Conservation (phyloP, 1,140 invertebrate species). For the Macrobrachium nipponense region DNA sequence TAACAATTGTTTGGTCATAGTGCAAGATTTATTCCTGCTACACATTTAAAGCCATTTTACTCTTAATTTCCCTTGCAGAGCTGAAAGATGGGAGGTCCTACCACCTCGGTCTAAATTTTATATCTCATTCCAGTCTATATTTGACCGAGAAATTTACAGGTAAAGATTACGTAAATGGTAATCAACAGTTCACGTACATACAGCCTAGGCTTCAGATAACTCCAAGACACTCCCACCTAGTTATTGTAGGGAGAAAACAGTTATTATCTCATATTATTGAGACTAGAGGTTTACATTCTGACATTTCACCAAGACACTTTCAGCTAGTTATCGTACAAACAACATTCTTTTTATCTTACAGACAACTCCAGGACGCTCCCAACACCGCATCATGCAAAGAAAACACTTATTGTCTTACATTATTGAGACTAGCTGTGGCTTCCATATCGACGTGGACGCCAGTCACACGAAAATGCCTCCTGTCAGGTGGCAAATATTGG, state of each 20-base stretch:
- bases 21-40: too few relatives aligned
- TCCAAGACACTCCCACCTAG: too few relatives aligned
- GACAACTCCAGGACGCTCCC: too few relatives aligned
- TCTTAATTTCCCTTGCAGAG: too few relatives aligned
- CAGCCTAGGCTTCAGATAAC: too few relatives aligned
- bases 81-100: too few relatives aligned
- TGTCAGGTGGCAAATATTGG: slow-evolving; percentile 72
- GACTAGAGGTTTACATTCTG: not conserved
- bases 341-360: not conserved
- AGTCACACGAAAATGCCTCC: slow-evolving; percentile 45
- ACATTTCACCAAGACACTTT: not conserved
- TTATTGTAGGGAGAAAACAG: not conserved
- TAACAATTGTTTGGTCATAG: too few relatives aligned
- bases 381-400: too few relatives aligned
- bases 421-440: slow-evolving; percentile 52
- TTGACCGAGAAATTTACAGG: not conserved
- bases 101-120: too few relatives aligned
- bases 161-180: not conserved
- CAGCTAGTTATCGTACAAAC: not conserved
- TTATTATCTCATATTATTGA: slow-evolving; percentile 35
- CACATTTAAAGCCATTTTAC: too few relatives aligned
- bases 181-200: too few relatives aligned
- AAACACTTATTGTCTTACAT: slow-evolving; percentile 3
- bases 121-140: too few relatives aligned
- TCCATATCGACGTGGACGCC: slow-evolving; percentile 55